These are phyloP conservation scores for Lissonota sp. DNA, from an alignment of 2,888 invertebrate species.

Conservation along the genomic window DNA sequence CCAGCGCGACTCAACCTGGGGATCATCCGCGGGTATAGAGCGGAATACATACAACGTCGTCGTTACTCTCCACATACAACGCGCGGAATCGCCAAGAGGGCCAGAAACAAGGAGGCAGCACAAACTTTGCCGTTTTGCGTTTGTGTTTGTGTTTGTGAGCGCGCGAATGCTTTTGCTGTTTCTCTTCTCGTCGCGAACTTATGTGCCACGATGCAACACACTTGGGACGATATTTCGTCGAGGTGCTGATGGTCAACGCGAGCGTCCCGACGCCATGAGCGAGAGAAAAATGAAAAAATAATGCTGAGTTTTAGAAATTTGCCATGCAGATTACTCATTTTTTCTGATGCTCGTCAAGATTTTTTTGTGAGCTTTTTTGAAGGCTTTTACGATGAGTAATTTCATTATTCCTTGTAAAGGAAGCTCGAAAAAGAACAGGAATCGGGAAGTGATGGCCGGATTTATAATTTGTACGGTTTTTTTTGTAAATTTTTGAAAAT, in stretches of 20 bases:
- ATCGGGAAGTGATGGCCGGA: no score
- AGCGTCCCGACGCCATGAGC: constrained; percentile 1
- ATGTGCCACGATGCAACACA: constrained; percentile 27
- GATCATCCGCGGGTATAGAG: constrained; percentile 76
- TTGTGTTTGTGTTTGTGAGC: no score
- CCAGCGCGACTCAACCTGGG: constrained; percentile 84
- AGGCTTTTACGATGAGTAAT: no score
- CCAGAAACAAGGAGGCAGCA: neutral
- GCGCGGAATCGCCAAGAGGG: constrained; percentile 7
- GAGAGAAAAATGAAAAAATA: neutral
- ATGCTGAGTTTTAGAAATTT: neutral
- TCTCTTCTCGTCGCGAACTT: constrained; percentile 27
- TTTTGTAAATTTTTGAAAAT: no score
- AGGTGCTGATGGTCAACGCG: constrained; percentile 48
- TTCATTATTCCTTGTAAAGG: no score
- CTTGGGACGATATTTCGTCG: constrained; percentile 52
- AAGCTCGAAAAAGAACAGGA: no score
- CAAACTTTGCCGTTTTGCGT: no score
- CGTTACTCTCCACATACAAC: constrained; percentile 29
- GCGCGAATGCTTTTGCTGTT: no score
- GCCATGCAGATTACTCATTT: neutral
- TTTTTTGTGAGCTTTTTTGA: no score
- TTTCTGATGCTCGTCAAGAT: no score
- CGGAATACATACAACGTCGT: constrained; percentile 54
- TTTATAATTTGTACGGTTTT: no score